Percentiles rank a stretch among this genome's conserved stretches.
These are phyloP conservation scores for Parotocinclus haroldoi DNA, from an alignment of 2,797 vertebrate species.

Conservation along the genomic window DNA sequence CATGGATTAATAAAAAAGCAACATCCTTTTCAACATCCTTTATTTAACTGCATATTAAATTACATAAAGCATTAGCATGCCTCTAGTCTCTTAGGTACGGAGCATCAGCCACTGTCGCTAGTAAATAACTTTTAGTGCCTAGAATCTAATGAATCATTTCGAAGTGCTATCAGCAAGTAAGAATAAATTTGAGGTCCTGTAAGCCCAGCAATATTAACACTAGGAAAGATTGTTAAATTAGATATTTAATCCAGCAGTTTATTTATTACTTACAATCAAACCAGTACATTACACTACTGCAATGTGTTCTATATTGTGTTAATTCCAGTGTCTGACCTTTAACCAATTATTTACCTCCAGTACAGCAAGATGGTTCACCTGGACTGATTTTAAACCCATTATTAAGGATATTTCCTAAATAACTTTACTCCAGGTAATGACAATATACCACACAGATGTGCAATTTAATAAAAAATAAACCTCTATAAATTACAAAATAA, in stretches of 20 bases:
- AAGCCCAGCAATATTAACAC: slow-evolving; percentile 13
- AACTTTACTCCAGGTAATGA: no score
- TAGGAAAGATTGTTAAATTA: slow-evolving; percentile 9
- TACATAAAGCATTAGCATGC: slow-evolving; percentile 30
- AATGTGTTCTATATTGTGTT: no score
- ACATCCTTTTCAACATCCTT: slow-evolving; percentile 24
- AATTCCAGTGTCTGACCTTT: not conserved
- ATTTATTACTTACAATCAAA: slow-evolving; percentile 31
- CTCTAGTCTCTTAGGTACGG: slow-evolving; percentile 29
- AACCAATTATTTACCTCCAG: not conserved
- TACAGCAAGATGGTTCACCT: not conserved
- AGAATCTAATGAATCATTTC: slow-evolving; percentile 30
- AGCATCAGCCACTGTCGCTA: slow-evolving; percentile 45
- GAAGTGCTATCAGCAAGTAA: slow-evolving; percentile 19
- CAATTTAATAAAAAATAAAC: slow-evolving; percentile 18
- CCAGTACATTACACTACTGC: slow-evolving; percentile 15
- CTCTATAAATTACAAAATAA: slow-evolving; percentile 16
- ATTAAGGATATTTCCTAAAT: not conserved
- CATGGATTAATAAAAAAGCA: not conserved
- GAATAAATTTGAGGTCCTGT: slow-evolving; percentile 16
- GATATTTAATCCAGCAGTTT: slow-evolving; percentile 15
- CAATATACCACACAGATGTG: slow-evolving; percentile 5
- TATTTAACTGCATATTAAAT: slow-evolving; percentile 40
- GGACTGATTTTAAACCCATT: slow-evolving; percentile 8
- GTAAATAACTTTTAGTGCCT: slow-evolving; percentile 37